These are phyloP conservation scores for Laothoe populi DNA, from an alignment of 2,888 invertebrate genomes.

Conservation along the genomic window DNA sequence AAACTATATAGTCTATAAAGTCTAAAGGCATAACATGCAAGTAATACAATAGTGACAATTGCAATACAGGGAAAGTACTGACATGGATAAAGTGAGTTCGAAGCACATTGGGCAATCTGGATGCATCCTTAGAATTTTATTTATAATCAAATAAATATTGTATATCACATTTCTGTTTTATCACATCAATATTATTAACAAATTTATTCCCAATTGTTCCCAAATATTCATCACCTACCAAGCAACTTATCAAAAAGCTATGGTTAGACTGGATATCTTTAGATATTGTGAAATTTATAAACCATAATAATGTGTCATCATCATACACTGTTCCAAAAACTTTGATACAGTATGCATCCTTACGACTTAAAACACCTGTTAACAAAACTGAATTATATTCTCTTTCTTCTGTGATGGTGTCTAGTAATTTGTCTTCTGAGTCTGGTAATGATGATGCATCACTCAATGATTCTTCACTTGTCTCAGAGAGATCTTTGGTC, in stretches of 20 bases:
- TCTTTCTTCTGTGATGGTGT: not conserved
- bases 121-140: not conserved
- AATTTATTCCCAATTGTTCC: not conserved
- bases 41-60: too few relatives aligned
- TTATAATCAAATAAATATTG: slow-evolving; percentile 16
- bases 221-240: not conserved
- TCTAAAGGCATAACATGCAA: too few relatives aligned
- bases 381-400: not conserved
- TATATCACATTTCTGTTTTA: not conserved
- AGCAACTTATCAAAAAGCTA: slow-evolving; percentile 49
- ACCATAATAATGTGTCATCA: slow-evolving; percentile 53
- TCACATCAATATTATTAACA: not conserved
- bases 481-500: slow-evolving; percentile 5
- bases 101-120: not conserved
- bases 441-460: not conserved
- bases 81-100: not conserved
- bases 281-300: slow-evolving; percentile 50
- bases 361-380: slow-evolving; percentile 41
- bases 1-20: too few relatives aligned
- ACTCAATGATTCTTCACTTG: slow-evolving; percentile 7
- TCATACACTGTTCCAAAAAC: slow-evolving; percentile 45
- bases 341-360: slow-evolving; percentile 54
- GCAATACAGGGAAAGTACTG: too few relatives aligned
- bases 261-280: slow-evolving; percentile 54
- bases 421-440: not conserved